Evolutionary conservation across 2,797 vertebrate species (phyloP).

Genomic region (Gadopsis bispinosus): DNA sequence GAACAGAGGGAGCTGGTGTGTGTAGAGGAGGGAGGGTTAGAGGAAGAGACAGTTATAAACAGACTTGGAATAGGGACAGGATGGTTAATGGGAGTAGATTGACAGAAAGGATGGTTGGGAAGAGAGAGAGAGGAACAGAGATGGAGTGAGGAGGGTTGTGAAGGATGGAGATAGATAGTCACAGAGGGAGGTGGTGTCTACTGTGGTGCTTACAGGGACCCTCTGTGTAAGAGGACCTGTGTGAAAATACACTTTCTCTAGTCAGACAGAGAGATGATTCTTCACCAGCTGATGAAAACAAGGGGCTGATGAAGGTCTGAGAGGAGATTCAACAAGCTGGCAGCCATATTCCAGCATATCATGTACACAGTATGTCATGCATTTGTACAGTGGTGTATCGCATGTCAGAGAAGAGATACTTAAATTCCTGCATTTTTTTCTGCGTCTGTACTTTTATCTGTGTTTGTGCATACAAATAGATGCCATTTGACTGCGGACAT

Average conservation of each 20-base stretch:
- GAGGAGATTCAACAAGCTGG: constrained; percentile 24
- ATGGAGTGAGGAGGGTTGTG: constrained; percentile 10
- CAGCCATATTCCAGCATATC: constrained; percentile 4
- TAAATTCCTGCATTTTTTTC: neutral
- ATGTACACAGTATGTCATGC: constrained; percentile 6
- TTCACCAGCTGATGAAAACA: constrained; percentile 33
- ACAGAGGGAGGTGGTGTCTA: constrained; percentile 43
- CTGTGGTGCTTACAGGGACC: constrained; percentile 33
- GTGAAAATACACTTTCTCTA: constrained; percentile 41
- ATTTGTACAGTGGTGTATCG: neutral
- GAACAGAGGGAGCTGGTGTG: constrained; percentile 55
- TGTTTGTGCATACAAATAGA: neutral
- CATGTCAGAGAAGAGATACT: neutral
- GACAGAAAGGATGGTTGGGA: constrained; percentile 51
- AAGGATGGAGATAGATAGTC: constrained; percentile 37
- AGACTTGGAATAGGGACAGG: constrained; percentile 30
- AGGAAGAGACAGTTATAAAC: constrained; percentile 44
- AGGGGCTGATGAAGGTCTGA: neutral
- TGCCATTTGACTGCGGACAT: constrained; percentile 16
- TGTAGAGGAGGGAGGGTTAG: constrained; percentile 31
- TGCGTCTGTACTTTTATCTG: neutral
- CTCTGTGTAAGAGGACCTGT: constrained; percentile 39
- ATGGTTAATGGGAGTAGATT: constrained; percentile 44
- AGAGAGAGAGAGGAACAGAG: constrained; percentile 17
- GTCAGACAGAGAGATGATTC: constrained; percentile 21